These are phyloP conservation scores for Marmota flaviventris DNA, from an alignment of 2,113 vertebrate species.

Conservation along the genomic window DNA sequence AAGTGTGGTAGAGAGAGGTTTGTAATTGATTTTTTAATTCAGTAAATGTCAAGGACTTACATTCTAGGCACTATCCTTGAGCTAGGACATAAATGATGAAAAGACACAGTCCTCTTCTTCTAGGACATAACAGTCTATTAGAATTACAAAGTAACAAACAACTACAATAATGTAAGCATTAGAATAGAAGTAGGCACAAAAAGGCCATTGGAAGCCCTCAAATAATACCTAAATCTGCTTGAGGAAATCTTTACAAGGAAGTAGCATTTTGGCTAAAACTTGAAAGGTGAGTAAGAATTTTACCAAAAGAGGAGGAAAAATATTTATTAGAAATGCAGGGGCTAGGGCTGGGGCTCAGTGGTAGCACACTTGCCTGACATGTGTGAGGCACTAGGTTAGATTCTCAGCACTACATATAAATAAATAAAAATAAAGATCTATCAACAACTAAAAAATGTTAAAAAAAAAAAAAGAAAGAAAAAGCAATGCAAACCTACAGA, in stretches of 20 bases:
- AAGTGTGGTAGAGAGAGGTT: neutral
- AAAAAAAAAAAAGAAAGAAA: too few species aligned
- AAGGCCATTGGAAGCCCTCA: neutral
- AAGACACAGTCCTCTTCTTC: neutral
- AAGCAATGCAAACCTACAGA: neutral
- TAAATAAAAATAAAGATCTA: too few species aligned
- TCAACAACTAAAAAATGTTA: too few species aligned
- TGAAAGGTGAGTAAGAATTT: conserved; percentile 1
- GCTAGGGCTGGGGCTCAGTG: too few species aligned
- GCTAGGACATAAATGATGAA: neutral
- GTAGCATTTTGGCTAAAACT: conserved; percentile 32
- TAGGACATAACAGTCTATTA: neutral
- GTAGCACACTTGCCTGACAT: too few species aligned
- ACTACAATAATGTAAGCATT: neutral
- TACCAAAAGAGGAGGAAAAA: neutral
- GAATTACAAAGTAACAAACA: neutral
- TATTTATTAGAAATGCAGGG: conserved; percentile 4
- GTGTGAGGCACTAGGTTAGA: too few species aligned
- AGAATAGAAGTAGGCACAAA: neutral
- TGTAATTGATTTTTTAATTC: conserved; percentile 51
- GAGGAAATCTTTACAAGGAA: neutral
- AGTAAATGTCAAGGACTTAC: conserved; percentile 1
- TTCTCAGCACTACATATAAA: too few species aligned
- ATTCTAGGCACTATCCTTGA: neutral
- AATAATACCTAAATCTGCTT: neutral